Evolutionary conservation across 2,888 invertebrate genomes (phyloP).

Genomic region (Hyles lineata): DNA sequence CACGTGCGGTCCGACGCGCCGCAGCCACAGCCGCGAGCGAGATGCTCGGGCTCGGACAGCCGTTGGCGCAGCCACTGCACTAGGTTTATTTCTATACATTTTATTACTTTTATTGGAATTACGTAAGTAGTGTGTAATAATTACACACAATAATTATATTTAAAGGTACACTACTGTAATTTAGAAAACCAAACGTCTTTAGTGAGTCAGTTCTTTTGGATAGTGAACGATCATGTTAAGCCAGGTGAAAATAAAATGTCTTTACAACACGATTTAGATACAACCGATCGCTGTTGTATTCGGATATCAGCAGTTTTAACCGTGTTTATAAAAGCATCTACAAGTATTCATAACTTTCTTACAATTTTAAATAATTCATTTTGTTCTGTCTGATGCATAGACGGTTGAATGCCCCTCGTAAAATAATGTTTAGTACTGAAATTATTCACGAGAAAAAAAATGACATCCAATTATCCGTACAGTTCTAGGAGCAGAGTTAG

Average conservation of each 20-base stretch:
- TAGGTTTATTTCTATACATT: conserved; percentile 66
- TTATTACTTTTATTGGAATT: background rate
- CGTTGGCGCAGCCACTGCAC: conserved; percentile 82
- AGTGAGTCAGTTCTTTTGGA: background rate
- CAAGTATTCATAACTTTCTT: no score
- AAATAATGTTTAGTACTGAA: no score
- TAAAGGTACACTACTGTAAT: background rate
- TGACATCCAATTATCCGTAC: conserved; percentile 13
- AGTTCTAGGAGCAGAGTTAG: conserved; percentile 82
- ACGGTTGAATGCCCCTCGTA: no score
- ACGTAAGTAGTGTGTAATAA: background rate
- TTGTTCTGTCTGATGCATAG: no score
- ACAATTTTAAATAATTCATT: no score
- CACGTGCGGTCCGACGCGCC: conserved; percentile 66
- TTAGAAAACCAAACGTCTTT: background rate
- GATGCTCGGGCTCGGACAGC: conserved; percentile 80
- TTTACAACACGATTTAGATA: no score
- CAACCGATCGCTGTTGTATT: no score
- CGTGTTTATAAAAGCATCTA: no score
- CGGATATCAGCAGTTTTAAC: no score
- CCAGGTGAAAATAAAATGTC: no score
- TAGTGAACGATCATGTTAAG: no score
- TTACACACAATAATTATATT: background rate
- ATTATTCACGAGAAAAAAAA: no score
- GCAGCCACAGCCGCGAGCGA: conserved; percentile 75